phyloP scores from a whole-genome alignment of 2,888 invertebrate species.

The Microplitis deprimator region DNA sequence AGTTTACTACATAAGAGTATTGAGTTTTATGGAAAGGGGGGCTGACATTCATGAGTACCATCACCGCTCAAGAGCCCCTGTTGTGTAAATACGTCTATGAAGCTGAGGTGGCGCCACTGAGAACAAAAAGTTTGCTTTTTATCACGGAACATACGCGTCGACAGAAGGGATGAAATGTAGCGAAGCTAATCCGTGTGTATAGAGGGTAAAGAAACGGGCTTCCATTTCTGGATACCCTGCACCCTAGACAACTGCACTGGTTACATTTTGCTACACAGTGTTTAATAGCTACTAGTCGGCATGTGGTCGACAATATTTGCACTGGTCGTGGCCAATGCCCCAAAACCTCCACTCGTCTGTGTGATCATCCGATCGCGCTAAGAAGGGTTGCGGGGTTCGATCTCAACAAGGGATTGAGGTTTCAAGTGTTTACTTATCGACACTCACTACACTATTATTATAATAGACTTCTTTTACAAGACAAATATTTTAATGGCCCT shows the following conservation, averaged over 20 bases:
- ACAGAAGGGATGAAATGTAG: conserved; percentile 71
- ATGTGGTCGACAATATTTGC: conserved; percentile 48
- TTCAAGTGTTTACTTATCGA: conserved; percentile 53
- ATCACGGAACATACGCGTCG: conserved; percentile 63
- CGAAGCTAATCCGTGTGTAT: conserved; percentile 66
- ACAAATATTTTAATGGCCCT: conserved; percentile 18
- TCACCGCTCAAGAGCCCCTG: conserved; percentile 21
- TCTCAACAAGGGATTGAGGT: not conserved
- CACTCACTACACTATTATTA: conserved; percentile 15
- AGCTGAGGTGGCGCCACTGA: conserved; percentile 37
- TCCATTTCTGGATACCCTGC: not conserved
- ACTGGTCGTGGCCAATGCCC: conserved; percentile 46
- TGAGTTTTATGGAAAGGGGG: not conserved
- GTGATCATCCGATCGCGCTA: conserved; percentile 66
- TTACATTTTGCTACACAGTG: conserved; percentile 15
- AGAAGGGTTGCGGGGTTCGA: not conserved
- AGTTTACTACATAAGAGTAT: not conserved
- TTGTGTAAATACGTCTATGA: conserved; percentile 30
- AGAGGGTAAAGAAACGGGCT: not conserved
- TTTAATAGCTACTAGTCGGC: conserved; percentile 31
- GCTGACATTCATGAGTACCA: conserved; percentile 2
- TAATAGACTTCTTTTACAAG: conserved; percentile 3
- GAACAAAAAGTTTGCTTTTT: conserved; percentile 23
- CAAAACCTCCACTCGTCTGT: conserved; percentile 66
- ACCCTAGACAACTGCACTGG: not conserved